Evolutionary conservation across 2,113 vertebrate species (phyloP), one percentile per base, ranked within the genome.

Genomic region (Psilopsiagon aurifrons): DNA sequence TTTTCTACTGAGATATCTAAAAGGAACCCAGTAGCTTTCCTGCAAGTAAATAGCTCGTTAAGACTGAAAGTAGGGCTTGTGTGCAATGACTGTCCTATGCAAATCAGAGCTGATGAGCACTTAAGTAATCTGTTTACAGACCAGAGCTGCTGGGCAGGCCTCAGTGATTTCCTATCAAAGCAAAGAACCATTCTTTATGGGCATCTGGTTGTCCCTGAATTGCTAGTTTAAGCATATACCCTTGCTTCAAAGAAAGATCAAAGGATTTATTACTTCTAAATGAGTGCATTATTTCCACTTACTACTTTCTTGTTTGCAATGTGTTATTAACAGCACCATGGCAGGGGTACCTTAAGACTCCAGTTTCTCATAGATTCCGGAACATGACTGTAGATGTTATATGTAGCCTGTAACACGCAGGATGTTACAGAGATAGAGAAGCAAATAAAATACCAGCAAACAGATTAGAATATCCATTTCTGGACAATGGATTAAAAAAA

Each of bases 51-150:
- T 86, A 96, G 91, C 94, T 97, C 43, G 77, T 98, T 98, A 98
- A 96, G 91, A 86, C 81, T 98, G 92, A 95, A 97, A 97, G 95
- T 90, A 91, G 73, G 92, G 84, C 86, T 93, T 93, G 90, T 94
- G 91, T 91, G 94, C 64, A 71, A 93, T 83, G 94, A 94, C 83
- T 95, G 87, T 97, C 95, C 97, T 98, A 98, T 97, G 98, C 97
- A 98, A 98, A 98, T 98, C 90, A 37, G 96, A 80, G 95, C 96
- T 98, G 98, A 98, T 98, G 98, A 98, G 97, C 95, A 97, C 97
- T 98, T 98, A 98, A 98, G 97, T 98, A 98, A 98, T 98, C 97
- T 98, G 97, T 98, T 98, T 98, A 98, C 98, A 98, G 97, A 98
- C 95, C 98, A 98, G 97, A 97, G 96, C 98, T 97, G 97, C 98